Percentiles rank a stretch among this genome's conserved stretches.
Evolutionary conservation across 2,113 vertebrate species (phyloP).

Genomic region (Abramis brama): DNA sequence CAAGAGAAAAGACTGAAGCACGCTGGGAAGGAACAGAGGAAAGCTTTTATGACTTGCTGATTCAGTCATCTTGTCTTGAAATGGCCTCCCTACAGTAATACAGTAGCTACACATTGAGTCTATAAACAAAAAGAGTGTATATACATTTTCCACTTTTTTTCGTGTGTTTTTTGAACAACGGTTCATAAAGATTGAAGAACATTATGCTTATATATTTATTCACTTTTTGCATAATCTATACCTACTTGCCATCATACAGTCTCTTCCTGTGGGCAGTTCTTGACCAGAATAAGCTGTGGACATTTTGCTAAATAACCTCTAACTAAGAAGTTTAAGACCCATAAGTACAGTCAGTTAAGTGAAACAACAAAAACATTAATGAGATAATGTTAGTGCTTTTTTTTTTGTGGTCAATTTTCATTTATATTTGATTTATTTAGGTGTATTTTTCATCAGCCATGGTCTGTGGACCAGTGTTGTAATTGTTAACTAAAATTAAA

Average conservation of each 20-base stretch:
- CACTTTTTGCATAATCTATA: background rate
- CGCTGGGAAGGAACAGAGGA: background rate
- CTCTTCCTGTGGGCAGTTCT: background rate
- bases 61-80: constrained; percentile 16
- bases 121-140: background rate
- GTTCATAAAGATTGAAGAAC: background rate
- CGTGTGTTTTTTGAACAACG: background rate
- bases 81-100: background rate
- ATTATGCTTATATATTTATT: background rate
- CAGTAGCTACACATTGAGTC: background rate
- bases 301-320: background rate
- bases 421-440: no score
- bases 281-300: background rate
- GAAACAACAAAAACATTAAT: no score
- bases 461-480: background rate
- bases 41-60: background rate
- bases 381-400: no score
- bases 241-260: background rate
- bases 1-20: background rate
- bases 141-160: background rate
- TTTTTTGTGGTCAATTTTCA: no score
- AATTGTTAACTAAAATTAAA: background rate
- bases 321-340: background rate
- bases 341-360: no score
- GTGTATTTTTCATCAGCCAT: background rate